Base-by-base conservation (phyloP, 2,888 invertebrate species). In the Trichopria drosophilae region DNA sequence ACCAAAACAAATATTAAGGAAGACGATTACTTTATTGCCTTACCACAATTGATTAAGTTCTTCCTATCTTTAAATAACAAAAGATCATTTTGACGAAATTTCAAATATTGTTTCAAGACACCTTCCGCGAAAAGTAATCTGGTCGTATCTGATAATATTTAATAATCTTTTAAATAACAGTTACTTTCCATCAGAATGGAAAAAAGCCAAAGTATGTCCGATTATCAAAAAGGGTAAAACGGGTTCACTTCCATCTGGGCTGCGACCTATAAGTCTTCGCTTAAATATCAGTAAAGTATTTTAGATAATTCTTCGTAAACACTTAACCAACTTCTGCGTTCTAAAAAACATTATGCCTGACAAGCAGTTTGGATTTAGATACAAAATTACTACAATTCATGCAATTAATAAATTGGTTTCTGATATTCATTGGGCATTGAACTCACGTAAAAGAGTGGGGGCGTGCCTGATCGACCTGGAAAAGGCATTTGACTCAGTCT, bases 241-340 rank as follows among this genome's bases (percentile, higher is more conserved):
- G 9, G 9, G 2, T 4, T 16, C 26, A 1, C 18, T 52, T 4
- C 52, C 57, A 2, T 13, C 41, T 1, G 60, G 53, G 22, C 63
- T 59, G 9, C 32, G 60, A 10, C 61, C 62, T 4, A 61, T 63
- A 4, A 58, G 61, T 12, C 29, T 62, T 1, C 40, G 61, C 3
- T 57, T 58, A 1, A 59, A 58, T n/a, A 46, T 63, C 2, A 57
- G 60, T 10, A 61, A 63, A 54, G 23, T 64, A 1, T 59, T 53
- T 15, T 60, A 64, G 51, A 43, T 39, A 0, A 15, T 57, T 2
- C 13, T 62, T 2, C 53, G 55, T 20, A 42, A 55, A 2, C 1
- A 22, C 1, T 3, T 53, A 1, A 2, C n/a, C 1, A 12, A 32
- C 6, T 18, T 41, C n/a, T 41, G 50, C 22, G 24, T 35, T 15